Base-by-base conservation (phyloP, 2,888 invertebrate genomes). In the Gerris lacustris region DNA sequence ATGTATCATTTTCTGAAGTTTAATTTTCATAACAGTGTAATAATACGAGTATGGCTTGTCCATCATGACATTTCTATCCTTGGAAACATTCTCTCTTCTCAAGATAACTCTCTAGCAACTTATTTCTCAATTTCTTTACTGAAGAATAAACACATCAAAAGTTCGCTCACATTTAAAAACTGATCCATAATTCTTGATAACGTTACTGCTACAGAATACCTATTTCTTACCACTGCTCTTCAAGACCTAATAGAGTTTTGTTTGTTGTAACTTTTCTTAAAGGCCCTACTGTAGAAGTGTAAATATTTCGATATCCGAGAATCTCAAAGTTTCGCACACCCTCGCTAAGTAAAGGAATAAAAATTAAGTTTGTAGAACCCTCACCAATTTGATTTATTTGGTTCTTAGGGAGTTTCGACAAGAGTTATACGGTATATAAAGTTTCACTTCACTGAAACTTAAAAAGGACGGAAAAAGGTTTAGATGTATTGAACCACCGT, bases 351-450 rank as follows among this genome's bases (percentile, higher is more conserved):
- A 55, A 55, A 55, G 55, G 15, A 55, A 55, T 55, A 55, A 55
- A 55, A 55, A 55, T 55, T 55, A 55, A 55, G 55, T 55, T 55
- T 55, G 15, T 55, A 55, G 55, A 55, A 55, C 9, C 9, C 55
- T 55, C 55, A 11, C 55, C 55, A 55, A 55, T 55, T 55, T 55
- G 55, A 55, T 55, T 55, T 55, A 55, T 55, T 55, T 55, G 55
- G 55, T 55, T 55, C 55, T 9, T 11, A 55, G 15, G 15, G 55
- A 55, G 55, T 55, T 55, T 55, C 55, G 55, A 55, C 15, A 55
- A 55, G 55, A 55, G 55, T 55, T 55, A 55, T 55, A 11, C 15
- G 55, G 55, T 55, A 55, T 9, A 55, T 11, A 55, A 55, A 55
- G 55, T 55, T 55, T 55, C 15, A 55, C 55, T 9, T 55, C 15